A percentile compares a stretch with the other conserved stretches of the same genome.
Evolutionary conservation across 1,140 invertebrate genomes (phyloP).

Genomic region (Holcopasites calliopsidis): DNA sequence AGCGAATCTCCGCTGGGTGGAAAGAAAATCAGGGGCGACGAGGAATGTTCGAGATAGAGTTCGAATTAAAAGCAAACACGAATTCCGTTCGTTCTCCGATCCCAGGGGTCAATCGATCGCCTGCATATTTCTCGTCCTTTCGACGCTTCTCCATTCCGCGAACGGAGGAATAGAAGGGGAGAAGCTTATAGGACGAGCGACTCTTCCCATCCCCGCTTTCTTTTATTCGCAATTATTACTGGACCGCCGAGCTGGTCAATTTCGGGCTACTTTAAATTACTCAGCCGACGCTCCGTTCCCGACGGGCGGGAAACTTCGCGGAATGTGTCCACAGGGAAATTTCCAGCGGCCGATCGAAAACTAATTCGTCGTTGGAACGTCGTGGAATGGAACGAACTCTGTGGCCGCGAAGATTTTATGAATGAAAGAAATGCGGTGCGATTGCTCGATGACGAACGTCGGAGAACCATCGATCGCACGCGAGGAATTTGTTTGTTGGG

Average conservation of each 20-base stretch:
- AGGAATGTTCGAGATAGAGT: too few relatives aligned
- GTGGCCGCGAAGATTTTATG: too few relatives aligned
- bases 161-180: conserved; percentile 56
- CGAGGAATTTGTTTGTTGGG: not conserved
- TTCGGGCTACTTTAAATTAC: conserved; percentile 64
- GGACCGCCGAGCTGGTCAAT: conserved; percentile 48
- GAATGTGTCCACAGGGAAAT: conserved; percentile 56
- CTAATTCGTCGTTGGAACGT: conserved; percentile 50
- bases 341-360: conserved; percentile 54
- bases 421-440: not conserved
- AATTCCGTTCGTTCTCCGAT: conserved; percentile 35
- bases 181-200: too few relatives aligned
- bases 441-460: conserved; percentile 1
- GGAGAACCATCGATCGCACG: not conserved
- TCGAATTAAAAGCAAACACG: conserved; percentile 61
- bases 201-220: too few relatives aligned
- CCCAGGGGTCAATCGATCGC: conserved; percentile 48
- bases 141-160: conserved; percentile 26
- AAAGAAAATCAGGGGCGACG: too few relatives aligned
- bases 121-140: conserved; percentile 32
- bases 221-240: conserved; percentile 55
- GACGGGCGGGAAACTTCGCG: conserved; percentile 36
- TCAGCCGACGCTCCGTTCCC: conserved; percentile 41
- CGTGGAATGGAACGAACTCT: not conserved
- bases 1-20: too few relatives aligned